Evolutionary conservation across 1,140 invertebrate genomes (phyloP), one percentile per base, ranked within the genome.

Genomic region (Samia ricini): DNA sequence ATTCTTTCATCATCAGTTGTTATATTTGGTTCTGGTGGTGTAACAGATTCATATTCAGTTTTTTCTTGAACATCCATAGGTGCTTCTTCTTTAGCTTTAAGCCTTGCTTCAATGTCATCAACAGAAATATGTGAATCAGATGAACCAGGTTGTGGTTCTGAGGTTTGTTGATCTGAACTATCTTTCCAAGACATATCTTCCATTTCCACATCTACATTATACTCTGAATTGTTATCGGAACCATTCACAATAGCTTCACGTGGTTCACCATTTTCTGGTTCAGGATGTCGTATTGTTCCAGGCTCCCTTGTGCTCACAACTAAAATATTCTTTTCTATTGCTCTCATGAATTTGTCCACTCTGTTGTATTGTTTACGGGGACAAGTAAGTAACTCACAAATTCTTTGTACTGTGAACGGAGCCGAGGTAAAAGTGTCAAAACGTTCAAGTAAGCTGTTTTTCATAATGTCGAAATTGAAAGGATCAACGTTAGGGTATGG

Each of bases 291-390:
- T 75, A 90, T 92, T 62, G 78, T 90, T 55, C 95, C 95, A 1
- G 97, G 97, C 83, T 99, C 97, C 42, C 97, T 94, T n/a, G 97
- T 98, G 68, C 96, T 98, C 4, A 99, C 97, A 56, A 99, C 98
- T 71, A 98, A 89, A 66, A 99, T 96, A 82, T 98, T 98, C 87
- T 98, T 98, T 77, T 98, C 97, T 29, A 98, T 93, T 0, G 97
- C 98, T 57, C 98, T 91, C 94, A 99, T 96, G 82, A 97, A 99
- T 88, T 99, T 99, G 82, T 99, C 98, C 54, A 97, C 96, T 63
- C 97, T 92, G 76, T 96, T 98, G 84, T 99, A 99, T 80, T 99
- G 97, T 82, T 97, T 97, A n/a, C 94, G 93, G 4, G 98, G 98
- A 65, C 94, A 93, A 2, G 95, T 97, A 0, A 99, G 90, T 3